Base-by-base conservation (phyloP, 2,888 invertebrate genomes). In the Mesorhabditis spiculigera region DNA sequence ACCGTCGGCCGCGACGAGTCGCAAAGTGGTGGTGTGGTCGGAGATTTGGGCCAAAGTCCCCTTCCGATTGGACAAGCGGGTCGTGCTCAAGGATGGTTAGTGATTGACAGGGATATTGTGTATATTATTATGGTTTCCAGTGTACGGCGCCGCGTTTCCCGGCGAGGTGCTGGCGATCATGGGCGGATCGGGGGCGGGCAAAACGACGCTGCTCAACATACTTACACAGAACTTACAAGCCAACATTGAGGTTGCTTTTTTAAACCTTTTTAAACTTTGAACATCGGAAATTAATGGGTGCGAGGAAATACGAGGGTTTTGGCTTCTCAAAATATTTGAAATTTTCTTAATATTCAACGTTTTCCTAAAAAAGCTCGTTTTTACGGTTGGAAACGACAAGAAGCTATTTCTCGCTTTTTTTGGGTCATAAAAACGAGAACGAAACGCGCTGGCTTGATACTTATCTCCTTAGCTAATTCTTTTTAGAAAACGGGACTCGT, bases 141-240 rank as follows among this genome's bases (percentile, higher is more conserved):
- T 81, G 4, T 75, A 69, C 62, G 81, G 81, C 3, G 77, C 76
- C 13, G 81, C 81, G 10, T 71, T 73, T 50, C 79, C 81, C 0
- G 76, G 79, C 5, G 81, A 81, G 66, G 74, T 81, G 10, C 64
- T 82, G 45, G 81, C 80, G 8, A 71, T 82, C 62, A 82, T 82
- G 81, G 81, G 81, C 43, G 76, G 77, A 43, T 92, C 92, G 87
- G 94, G 94, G 13, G 92, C 93, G 13, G 94, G 94, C 0, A 94
- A 94, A 88, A 93, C 92, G 73, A 93, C 94, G 0, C 87, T 94
- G 66, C 92, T 94, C 92, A 90, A 91, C 68, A 91, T 92, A 41
- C 87, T 95, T 72, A 93, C 93, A 13, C 90, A 91, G 86, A 89
- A 93, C 85, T 78, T 81, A 44, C 77, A 76, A 42, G 73, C 72